Evolutionary conservation across 2,888 invertebrate species (phyloP).

Genomic region (Euzetes globulus): DNA sequence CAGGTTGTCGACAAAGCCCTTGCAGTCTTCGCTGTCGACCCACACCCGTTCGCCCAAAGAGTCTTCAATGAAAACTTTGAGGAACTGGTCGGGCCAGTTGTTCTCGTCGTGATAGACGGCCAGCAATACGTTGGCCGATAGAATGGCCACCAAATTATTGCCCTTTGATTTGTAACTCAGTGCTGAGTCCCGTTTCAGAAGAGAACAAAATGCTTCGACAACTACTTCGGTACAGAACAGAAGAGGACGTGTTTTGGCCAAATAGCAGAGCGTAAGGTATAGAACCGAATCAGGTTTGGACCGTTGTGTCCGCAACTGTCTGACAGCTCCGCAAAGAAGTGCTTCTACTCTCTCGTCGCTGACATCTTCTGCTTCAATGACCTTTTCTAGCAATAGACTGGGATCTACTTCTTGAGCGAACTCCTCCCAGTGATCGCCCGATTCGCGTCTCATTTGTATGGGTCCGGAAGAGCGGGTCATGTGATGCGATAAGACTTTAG

Average conservation of each 20-base stretch:
- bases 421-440: conserved; percentile 31
- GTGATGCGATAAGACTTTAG: conserved; percentile 14
- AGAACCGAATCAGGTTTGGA: conserved; percentile 74
- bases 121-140: conserved; percentile 74
- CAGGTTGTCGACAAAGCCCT: conserved; percentile 83
- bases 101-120: conserved; percentile 69
- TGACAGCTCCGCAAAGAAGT: conserved; percentile 81
- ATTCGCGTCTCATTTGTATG: not conserved
- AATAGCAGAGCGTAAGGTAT: conserved; percentile 67
- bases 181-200: conserved; percentile 64
- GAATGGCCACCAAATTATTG: conserved; percentile 68
- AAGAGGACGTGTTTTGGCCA: conserved; percentile 69
- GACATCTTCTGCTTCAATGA: conserved; percentile 65
- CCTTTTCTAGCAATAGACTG: conserved; percentile 64
- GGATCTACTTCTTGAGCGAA: conserved; percentile 58
- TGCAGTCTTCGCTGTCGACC: conserved; percentile 86
- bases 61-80: conserved; percentile 90
- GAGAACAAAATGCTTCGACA: conserved; percentile 62
- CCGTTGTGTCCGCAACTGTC: conserved; percentile 64
- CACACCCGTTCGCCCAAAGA: conserved; percentile 84
- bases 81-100: conserved; percentile 84
- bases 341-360: conserved; percentile 66
- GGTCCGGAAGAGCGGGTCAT: conserved; percentile 10
- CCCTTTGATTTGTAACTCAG: conserved; percentile 64
- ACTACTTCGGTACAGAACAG: conserved; percentile 49